Percentiles rank a stretch among this genome's conserved stretches.
Conservation (phyloP, 2,888 invertebrate species). For the Operophtera brumata region DNA sequence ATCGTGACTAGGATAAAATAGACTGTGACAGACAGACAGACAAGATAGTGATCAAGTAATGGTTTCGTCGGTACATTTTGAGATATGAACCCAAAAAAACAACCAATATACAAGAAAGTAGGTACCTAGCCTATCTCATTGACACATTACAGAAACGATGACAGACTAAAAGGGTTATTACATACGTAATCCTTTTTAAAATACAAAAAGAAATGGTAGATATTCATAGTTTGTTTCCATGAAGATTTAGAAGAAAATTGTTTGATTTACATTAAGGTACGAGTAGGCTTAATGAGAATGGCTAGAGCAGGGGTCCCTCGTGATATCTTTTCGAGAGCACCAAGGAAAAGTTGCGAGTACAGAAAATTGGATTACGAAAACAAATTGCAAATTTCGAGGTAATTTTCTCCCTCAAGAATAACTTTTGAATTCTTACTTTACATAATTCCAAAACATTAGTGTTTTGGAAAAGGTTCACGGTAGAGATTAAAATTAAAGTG, state of each 20-base stretch:
- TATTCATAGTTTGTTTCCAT: background rate
- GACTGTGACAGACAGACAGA: too few species aligned
- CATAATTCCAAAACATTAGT: slow-evolving; percentile 12
- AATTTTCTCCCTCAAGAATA: slow-evolving; percentile 69
- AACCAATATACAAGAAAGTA: background rate
- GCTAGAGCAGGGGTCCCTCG: slow-evolving; percentile 47
- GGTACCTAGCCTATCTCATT: background rate
- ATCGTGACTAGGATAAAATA: too few species aligned
- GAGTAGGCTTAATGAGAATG: slow-evolving; percentile 42
- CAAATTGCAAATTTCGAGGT: slow-evolving; percentile 73
- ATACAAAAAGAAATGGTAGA: too few species aligned
- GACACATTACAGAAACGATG: background rate
- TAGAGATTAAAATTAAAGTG: background rate
- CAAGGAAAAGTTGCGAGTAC: slow-evolving; percentile 62
- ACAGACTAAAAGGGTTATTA: background rate
- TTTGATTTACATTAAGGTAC: slow-evolving; percentile 21
- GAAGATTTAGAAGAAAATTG: slow-evolving; percentile 6
- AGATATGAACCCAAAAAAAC: too few species aligned
- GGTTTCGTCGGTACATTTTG: too few species aligned
- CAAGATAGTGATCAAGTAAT: too few species aligned
- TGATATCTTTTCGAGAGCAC: slow-evolving; percentile 61
- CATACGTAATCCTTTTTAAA: too few species aligned
- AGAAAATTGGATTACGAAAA: slow-evolving; percentile 70
- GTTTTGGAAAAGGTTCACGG: background rate
- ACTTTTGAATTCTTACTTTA: slow-evolving; percentile 39